Evolutionary conservation across 2,113 vertebrate species (phyloP), one percentile per base, ranked within the genome.

Genomic region (Chloropsis hardwickii): DNA sequence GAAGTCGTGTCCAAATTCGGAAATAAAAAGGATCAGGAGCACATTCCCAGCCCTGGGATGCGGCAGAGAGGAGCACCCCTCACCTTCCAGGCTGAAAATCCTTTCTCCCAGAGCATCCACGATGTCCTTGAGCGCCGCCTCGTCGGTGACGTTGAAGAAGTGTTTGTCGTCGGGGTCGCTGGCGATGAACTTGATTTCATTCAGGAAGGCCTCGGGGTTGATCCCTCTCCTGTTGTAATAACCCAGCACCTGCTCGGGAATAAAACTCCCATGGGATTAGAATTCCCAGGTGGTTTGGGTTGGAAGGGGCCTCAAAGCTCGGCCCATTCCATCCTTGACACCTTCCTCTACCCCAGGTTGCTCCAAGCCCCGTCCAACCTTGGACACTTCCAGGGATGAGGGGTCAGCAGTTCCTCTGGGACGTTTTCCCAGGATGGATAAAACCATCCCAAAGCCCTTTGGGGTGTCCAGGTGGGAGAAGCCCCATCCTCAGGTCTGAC

Each of bases 161-260:
- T 99, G 98, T 37, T 99, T 98, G 78, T 99, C 99, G 0, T 99
- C 99, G 0, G 99, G 99, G 97, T 99, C 99, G 2, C 99, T 99
- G 8, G 99, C 99, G 14, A 99, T 99, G 69, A 98, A 99, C 47
- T 99, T 99, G 64, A 99, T 99, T 95, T 99, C 99, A 1, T 98
- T 99, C 23, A 99, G 95, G 44, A 99, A 99, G 10, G 99, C 98
- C 96, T 99, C 98, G 0, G 99, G 99, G 45, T 99, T 99, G 97
- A 99, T 99, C 2, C 99, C 99, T 60, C 99, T 98, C 31, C 99
- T 97, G 95, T 99, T 99, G 95, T 99, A 99, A 88, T 99, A 99
- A 29, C 99, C 99, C 87, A 99, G 69, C 28, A 99, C 99, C 99
- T 99, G 96, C 50, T 5, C 6, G 25, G 90, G 65, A 71, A 12